Evolutionary conservation across 2,888 invertebrate species (phyloP).

Genomic region (Agrochola macilenta): DNA sequence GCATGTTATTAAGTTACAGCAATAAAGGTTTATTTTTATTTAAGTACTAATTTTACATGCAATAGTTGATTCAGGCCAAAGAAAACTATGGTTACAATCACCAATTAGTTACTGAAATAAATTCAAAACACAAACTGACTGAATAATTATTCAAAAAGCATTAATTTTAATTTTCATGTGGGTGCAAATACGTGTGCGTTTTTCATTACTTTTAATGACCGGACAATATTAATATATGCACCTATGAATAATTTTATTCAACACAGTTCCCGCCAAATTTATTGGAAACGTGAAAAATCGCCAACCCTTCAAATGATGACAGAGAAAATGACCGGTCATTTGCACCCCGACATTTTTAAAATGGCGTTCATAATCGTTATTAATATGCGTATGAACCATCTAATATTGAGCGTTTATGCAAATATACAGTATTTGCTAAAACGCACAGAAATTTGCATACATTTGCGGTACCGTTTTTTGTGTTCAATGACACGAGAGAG

Average conservation of each 20-base stretch:
- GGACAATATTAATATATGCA: slow-evolving; percentile 53
- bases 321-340: slow-evolving; percentile 72
- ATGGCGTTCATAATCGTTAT: slow-evolving; percentile 76
- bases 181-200: slow-evolving; percentile 10
- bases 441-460: slow-evolving; percentile 82
- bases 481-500: slow-evolving; percentile 85
- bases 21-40: too few relatives aligned
- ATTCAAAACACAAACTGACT: slow-evolving; percentile 2
- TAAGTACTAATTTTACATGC: too few relatives aligned
- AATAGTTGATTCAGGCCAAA: too few relatives aligned
- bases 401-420: slow-evolving; percentile 82
- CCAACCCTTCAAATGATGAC: slow-evolving; percentile 71
- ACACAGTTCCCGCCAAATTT: slow-evolving; percentile 39
- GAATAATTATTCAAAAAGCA: slow-evolving; percentile 18
- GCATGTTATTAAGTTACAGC: too few relatives aligned
- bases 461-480: slow-evolving; percentile 82
- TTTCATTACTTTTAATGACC: slow-evolving; percentile 49
- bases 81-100: too few relatives aligned
- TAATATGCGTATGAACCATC: slow-evolving; percentile 78
- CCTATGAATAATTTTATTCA: slow-evolving; percentile 65
- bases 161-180: slow-evolving; percentile 5
- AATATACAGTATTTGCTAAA: slow-evolving; percentile 75
- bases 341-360: slow-evolving; percentile 71
- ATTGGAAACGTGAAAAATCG: slow-evolving; percentile 71
- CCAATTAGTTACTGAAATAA: neutral